Evolutionary conservation across 2,797 vertebrate species (phyloP), one percentile per base, ranked within the genome.

Genomic region (Cirrhinus mrigala): DNA sequence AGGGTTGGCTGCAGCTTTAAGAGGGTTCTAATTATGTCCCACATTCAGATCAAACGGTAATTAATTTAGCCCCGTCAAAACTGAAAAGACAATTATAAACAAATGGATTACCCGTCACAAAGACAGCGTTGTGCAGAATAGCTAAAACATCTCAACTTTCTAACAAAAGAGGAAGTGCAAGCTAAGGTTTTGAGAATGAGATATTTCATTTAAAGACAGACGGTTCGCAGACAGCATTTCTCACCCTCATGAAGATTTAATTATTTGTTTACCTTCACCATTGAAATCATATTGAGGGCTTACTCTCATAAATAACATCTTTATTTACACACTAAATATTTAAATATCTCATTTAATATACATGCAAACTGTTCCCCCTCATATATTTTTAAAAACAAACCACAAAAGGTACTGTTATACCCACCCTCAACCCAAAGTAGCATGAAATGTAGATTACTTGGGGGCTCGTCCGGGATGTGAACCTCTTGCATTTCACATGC

Each of bases 41-140:
- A 71, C 58, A 78, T 88, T 83, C 76, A 84, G 84, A 88, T 77
- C 74, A 85, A 77, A 82, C 66, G 56, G 50, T 88, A 85, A 90
- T 88, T 86, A 83, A 88, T 89, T 88, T 85, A 89, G 84, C 68
- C 60, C 71, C 84, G 74, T 90, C 83, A 87, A 83, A 88, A 82
- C 68, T 27, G 46, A 44, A 89, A 60, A 52, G 56, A 75, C 78
- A 74, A 81, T 87, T 75, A 79, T 52, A 89, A 90, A 88, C 85
- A 85, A 88, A 86, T 66, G 58, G 50, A 69, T 73, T 83, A 85
- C 81, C 86, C 50, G 15, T 76, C 79, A 71, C 58, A 58, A 73
- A 79, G 77, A 76, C 76, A 77, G 81, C 81, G 66, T 48, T 87
- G 81, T 69, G 46, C 12, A 56, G 37, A 22, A 69, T 81, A 81